Evolutionary conservation across 2,797 vertebrate genomes (phyloP).

Genomic region (Pachyuromys duprasi): DNA sequence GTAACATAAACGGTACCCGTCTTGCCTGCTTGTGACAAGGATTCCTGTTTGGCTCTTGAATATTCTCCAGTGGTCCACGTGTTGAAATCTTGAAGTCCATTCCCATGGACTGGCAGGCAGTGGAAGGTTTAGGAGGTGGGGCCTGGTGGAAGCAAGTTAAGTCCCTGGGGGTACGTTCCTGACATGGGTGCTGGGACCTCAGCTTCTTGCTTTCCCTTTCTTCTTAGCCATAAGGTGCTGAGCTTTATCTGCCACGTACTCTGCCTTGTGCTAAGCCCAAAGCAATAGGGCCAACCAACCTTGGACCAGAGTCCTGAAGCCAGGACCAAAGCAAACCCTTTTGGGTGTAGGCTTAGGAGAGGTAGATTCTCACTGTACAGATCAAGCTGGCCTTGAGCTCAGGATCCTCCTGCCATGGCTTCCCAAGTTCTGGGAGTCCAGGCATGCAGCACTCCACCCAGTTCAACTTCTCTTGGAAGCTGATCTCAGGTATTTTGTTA

Average conservation of each 20-base stretch:
- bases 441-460: not conserved
- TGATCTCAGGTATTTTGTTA: not conserved
- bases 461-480: not conserved
- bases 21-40: not conserved
- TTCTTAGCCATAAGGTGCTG: not conserved
- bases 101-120: not conserved
- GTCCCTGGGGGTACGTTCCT: not conserved
- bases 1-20: not conserved
- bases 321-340: not conserved
- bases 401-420: not conserved
- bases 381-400: not conserved
- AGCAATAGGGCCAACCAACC: not conserved
- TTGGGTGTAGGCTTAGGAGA: not conserved
- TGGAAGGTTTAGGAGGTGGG: not conserved
- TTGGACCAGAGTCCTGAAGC: not conserved
- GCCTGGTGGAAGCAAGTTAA: not conserved
- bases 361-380: not conserved
- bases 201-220: not conserved
- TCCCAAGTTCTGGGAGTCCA: not conserved
- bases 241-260: not conserved
- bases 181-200: no score
- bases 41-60: not conserved
- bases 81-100: not conserved
- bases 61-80: accelerated
- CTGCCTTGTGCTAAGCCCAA: not conserved